A percentile compares a stretch with the other conserved stretches of the same genome.
Evolutionary conservation across 2,888 invertebrate genomes (phyloP).

Genomic region (Hoplodrina ambigua): DNA sequence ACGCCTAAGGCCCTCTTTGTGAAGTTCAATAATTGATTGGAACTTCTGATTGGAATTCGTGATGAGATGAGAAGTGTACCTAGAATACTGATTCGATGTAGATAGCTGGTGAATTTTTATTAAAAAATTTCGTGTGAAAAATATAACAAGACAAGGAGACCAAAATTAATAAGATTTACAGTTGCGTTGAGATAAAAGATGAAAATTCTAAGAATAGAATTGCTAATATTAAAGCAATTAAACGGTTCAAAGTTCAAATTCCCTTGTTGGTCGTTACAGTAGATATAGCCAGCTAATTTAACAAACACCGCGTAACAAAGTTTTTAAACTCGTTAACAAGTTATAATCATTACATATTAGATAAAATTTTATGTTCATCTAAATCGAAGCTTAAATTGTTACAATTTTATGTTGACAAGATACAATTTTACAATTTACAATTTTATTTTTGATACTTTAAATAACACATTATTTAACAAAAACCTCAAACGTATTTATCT

Average conservation of each 20-base stretch:
- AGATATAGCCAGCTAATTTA: conserved; percentile 38
- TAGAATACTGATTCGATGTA: conserved; percentile 51
- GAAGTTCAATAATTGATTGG: conserved; percentile 51
- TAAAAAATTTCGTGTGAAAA: conserved; percentile 7
- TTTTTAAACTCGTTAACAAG: conserved; percentile 53
- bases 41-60: conserved; percentile 51
- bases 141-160: conserved; percentile 11
- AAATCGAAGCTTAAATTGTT: conserved; percentile 20
- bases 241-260: conserved; percentile 26
- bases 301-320: conserved; percentile 26
- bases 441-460: no score
- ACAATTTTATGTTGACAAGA: not conserved
- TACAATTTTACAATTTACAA: no score
- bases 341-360: conserved; percentile 37
- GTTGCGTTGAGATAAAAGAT: conserved; percentile 20
- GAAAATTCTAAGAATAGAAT: conserved; percentile 8
- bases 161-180: conserved; percentile 33
- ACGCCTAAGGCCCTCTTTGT: conserved; percentile 25
- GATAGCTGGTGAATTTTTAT: conserved; percentile 28
- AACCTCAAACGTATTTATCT: not conserved
- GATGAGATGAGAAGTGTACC: conserved; percentile 44
- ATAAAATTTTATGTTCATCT: conserved; percentile 41
- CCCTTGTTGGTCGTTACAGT: conserved; percentile 30
- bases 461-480: no score
- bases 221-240: conserved; percentile 33